Evolutionary conservation across 1,140 invertebrate species (phyloP), one percentile per base, ranked within the genome.

Genomic region (Orchestia grillus): DNA sequence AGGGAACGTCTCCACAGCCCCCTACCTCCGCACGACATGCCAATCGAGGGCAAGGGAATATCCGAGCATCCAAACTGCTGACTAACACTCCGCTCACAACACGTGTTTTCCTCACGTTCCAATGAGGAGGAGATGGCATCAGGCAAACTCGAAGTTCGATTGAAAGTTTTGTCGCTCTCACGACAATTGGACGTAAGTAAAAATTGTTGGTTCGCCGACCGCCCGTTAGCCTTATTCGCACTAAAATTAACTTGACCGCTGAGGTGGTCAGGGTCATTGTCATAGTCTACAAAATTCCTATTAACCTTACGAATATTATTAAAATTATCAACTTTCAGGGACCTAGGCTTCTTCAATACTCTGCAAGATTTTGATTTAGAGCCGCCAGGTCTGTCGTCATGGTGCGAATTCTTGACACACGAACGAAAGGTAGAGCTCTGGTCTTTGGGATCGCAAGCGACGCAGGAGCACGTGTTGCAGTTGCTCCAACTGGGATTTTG

Each of bases 261-360:
- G 44, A 94, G 44, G 16, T 45, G 43, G 6, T 44, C 92, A 44
- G 40, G 44, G 43, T 94, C 92, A 94, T 45, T 94, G 92, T 94
- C 92, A 94, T 94, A 94, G 92, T 44, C 92, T 94, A 94, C 44
- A 94, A 94, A 94, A 94, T 47, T 94, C 44, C 44, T 94, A 94
- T 23, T 47, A 44, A 94, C 44, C 92, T 47, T 94, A 94, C 16
- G 0, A 94, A 44, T 44, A 45, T 45, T 45, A 94, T 94, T 94
- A 94, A 44, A 94, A 94, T 45, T 45, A 94, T 94, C 92, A 94
- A 94, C 92, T 45, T 42, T 44, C 92, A 45, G 44, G 6, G 92
- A 94, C 92, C 92, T 94, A 45, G 43, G 92, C 43, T 91, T 42
- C 88, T 91, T 91, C 41, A 45, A 94, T 90, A 90, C 88, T 44